Evolutionary conservation across 2,797 vertebrate species (phyloP).

Genomic region (Peromyscus aztecus): DNA sequence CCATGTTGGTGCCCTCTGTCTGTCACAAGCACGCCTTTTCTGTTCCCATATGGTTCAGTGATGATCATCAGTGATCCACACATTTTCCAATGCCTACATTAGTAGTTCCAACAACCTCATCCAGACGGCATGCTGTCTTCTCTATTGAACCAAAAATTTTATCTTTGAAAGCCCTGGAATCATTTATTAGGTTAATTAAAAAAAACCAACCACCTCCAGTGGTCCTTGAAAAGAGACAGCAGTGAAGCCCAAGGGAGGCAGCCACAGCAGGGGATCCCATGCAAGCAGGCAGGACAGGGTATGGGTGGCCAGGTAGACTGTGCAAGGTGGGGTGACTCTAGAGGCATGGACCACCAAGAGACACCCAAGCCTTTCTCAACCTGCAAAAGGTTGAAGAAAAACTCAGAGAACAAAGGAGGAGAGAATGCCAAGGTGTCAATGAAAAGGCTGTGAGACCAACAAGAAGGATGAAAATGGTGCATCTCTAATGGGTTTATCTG

Average conservation of each 20-base stretch:
- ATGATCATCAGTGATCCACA: neutral
- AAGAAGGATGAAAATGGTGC: neutral
- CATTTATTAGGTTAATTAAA: neutral
- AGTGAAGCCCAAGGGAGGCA: too few species aligned
- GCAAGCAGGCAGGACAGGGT: neutral
- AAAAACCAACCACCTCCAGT: neutral
- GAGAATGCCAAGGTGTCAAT: neutral
- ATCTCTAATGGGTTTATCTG: neutral
- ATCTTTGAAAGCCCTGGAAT: neutral
- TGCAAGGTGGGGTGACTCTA: neutral
- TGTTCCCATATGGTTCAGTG: neutral
- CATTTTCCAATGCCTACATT: neutral
- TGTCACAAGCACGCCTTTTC: neutral
- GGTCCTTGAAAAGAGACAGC: neutral
- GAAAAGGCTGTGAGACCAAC: neutral
- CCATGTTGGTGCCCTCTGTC: neutral
- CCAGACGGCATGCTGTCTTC: too few species aligned
- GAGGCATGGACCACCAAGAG: neutral
- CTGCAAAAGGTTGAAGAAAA: neutral
- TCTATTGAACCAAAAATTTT: neutral
- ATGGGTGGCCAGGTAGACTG: rapidly evolving
- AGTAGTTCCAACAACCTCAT: neutral
- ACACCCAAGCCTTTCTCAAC: neutral
- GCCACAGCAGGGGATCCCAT: neutral
- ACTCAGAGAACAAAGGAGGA: neutral